phyloP scores from a whole-genome alignment of 2,797 vertebrate genomes.

The Strix occidentalis region DNA sequence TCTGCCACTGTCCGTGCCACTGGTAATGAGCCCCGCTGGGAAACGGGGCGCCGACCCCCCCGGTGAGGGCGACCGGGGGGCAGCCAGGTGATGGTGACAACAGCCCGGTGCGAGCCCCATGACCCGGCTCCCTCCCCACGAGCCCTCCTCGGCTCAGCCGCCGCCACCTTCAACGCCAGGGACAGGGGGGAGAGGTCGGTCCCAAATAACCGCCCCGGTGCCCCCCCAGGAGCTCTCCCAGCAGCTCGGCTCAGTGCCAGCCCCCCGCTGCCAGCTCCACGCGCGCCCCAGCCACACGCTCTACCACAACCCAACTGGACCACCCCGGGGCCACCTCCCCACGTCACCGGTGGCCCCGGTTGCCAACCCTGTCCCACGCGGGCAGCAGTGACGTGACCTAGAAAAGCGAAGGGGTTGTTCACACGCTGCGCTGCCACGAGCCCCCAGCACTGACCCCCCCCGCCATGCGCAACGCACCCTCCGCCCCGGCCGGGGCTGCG shows the following conservation, averaged over 20 bases:
- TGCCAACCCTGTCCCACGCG: not conserved
- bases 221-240: not conserved
- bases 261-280: not conserved
- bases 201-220: not conserved
- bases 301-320: not conserved
- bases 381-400: conserved; percentile 35
- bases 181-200: no score
- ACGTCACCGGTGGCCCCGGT: not conserved
- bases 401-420: conserved; percentile 33
- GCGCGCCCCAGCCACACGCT: accelerated
- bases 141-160: not conserved
- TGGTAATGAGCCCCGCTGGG: accelerated
- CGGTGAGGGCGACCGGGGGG: not conserved
- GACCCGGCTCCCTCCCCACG: not conserved
- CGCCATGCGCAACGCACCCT: no score
- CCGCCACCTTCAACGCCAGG: not conserved
- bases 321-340: not conserved
- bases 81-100: not conserved
- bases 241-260: not conserved
- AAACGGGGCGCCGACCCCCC: accelerated
- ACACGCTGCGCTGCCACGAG: not conserved
- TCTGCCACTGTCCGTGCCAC: accelerated
- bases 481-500: not conserved
- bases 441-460: not conserved
- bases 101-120: not conserved